Conservation (phyloP, 2,113 vertebrate genomes). For the Emberiza fucata region DNA sequence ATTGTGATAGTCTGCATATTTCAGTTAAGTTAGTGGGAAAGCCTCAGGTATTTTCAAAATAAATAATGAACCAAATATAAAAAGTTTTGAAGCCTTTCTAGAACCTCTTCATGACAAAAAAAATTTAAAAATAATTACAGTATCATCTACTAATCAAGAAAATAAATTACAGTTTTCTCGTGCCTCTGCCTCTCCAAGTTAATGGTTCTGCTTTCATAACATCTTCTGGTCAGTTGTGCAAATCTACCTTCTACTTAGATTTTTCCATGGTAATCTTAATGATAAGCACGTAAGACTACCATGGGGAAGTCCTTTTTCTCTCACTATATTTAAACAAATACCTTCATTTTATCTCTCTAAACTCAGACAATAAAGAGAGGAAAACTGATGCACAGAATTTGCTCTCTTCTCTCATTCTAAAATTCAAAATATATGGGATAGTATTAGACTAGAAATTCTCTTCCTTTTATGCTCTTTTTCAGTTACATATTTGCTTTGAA, state of each 20-base stretch:
- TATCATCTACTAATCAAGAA: background rate
- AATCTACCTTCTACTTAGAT: background rate
- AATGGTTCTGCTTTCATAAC: background rate
- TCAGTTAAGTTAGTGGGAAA: background rate
- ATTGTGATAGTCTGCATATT: background rate
- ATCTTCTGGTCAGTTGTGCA: background rate
- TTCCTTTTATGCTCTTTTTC: background rate
- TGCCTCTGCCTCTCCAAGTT: background rate
- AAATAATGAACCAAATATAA: background rate
- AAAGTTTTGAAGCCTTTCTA: background rate
- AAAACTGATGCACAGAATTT: background rate
- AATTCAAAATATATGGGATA: background rate
- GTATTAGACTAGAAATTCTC: background rate
- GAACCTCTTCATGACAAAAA: background rate
- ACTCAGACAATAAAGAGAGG: background rate
- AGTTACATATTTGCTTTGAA: background rate
- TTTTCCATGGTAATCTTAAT: background rate
- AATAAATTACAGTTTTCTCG: background rate
- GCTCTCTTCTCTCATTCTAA: background rate
- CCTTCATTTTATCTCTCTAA: background rate
- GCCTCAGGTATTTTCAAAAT: background rate
- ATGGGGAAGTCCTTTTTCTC: background rate
- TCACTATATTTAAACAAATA: background rate
- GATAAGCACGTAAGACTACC: background rate
- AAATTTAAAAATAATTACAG: no score